These are phyloP conservation scores for Caenorhabditis zanzibari DNA, from an alignment of 2,888 invertebrate species.

Conservation along the genomic window DNA sequence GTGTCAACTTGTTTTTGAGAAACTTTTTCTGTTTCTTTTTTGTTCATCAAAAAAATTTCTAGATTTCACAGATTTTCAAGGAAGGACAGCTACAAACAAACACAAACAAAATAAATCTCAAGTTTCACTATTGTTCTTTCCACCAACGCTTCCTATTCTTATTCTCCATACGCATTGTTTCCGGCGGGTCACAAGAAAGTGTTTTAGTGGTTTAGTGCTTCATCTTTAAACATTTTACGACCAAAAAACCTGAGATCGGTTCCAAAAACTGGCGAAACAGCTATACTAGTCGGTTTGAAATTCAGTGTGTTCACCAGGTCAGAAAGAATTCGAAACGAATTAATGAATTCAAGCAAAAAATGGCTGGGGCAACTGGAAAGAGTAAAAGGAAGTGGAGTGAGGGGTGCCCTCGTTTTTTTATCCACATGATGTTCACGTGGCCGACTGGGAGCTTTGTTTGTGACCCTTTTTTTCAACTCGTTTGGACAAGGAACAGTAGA, in stretches of 20 bases:
- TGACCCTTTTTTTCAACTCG: conserved; percentile 15
- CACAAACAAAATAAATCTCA: conserved; percentile 35
- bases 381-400: background rate
- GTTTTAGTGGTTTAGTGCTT: conserved; percentile 48
- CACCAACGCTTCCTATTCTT: conserved; percentile 8
- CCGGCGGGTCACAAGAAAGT: conserved; percentile 18
- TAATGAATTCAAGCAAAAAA: conserved; percentile 56
- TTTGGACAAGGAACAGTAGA: conserved; percentile 21
- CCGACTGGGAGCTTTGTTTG: conserved; percentile 26
- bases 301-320: conserved; percentile 21
- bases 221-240: background rate
- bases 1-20: background rate
- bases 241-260: conserved; percentile 17
- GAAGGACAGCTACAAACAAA: conserved; percentile 24
- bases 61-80: background rate
- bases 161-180: conserved; percentile 15
- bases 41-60: background rate
- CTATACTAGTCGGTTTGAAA: background rate
- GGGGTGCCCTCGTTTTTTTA: conserved; percentile 9
- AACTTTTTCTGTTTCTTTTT: background rate
- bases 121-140: conserved; percentile 43
- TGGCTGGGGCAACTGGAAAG: background rate
- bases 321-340: conserved; percentile 35
- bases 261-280: conserved; percentile 1
- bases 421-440: conserved; percentile 50